Evolutionary conservation across 2,888 invertebrate species (phyloP).

Genomic region (Agrotis segetum): DNA sequence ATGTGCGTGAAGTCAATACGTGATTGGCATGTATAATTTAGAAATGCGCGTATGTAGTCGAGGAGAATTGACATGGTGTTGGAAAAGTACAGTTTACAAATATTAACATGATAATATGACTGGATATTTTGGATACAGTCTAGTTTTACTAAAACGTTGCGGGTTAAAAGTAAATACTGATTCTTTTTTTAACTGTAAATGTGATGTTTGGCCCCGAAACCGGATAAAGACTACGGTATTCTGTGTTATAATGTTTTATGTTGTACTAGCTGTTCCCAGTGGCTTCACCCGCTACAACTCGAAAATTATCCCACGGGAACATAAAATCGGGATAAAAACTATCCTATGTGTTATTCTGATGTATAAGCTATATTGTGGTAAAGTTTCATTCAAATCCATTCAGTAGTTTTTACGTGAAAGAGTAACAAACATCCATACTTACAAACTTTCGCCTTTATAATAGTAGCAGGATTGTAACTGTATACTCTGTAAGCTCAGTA

Average conservation of each 20-base stretch:
- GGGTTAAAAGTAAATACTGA: neutral
- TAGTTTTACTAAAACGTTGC: neutral
- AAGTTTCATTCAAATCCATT: too few relatives aligned
- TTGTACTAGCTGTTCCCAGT: too few relatives aligned
- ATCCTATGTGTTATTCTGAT: too few relatives aligned
- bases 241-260: neutral
- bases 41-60: slow-evolving; percentile 40
- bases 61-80: slow-evolving; percentile 33
- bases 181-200: neutral
- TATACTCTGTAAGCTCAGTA: neutral
- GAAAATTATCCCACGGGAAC: too few relatives aligned
- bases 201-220: neutral
- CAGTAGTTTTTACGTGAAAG: too few relatives aligned
- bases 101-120: slow-evolving; percentile 29
- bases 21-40: slow-evolving; percentile 64
- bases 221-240: neutral
- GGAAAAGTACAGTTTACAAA: slow-evolving; percentile 37
- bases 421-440: too few relatives aligned
- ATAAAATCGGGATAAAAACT: too few relatives aligned
- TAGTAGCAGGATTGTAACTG: too few relatives aligned
- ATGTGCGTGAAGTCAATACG: slow-evolving; percentile 51
- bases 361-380: too few relatives aligned
- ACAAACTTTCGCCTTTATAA: too few relatives aligned
- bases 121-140: slow-evolving; percentile 8
- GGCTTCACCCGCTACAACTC: too few relatives aligned